phyloP scores from a whole-genome alignment of 2,113 vertebrate species.

The Apodemus sylvaticus region DNA sequence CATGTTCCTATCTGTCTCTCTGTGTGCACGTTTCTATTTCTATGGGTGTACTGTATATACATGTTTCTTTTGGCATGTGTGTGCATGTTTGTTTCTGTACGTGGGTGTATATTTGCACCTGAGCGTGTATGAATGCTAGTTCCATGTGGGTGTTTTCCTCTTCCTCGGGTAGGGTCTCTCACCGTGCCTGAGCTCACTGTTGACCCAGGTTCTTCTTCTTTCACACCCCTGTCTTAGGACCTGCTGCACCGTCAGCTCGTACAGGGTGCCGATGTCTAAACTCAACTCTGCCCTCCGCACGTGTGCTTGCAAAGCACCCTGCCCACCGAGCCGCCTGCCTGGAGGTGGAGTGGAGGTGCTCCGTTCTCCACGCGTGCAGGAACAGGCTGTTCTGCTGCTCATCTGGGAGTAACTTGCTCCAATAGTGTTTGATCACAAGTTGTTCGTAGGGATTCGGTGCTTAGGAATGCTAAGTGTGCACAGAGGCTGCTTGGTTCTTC shows the following conservation, averaged over 20 bases:
- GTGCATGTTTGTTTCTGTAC: too few relatives aligned
- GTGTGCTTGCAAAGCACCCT: too few relatives aligned
- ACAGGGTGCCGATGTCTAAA: too few relatives aligned
- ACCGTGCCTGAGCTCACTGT: neutral
- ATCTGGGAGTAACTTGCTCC: neutral
- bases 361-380: neutral
- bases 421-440: neutral
- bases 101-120: neutral
- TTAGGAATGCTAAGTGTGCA: neutral
- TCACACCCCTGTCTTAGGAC: neutral
- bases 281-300: too few relatives aligned
- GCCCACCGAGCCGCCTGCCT: neutral
- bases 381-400: neutral
- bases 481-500: neutral
- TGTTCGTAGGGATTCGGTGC: slow-evolving; percentile 14
- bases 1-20: neutral
- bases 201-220: neutral
- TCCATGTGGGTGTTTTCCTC: neutral
- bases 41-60: neutral
- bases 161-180: neutral
- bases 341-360: neutral
- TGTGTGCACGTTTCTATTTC: neutral
- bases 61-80: neutral
- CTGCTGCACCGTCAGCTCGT: too few relatives aligned
- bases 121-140: neutral